Conservation (phyloP, 1,140 invertebrate genomes). For the Aphidius ervi region DNA sequence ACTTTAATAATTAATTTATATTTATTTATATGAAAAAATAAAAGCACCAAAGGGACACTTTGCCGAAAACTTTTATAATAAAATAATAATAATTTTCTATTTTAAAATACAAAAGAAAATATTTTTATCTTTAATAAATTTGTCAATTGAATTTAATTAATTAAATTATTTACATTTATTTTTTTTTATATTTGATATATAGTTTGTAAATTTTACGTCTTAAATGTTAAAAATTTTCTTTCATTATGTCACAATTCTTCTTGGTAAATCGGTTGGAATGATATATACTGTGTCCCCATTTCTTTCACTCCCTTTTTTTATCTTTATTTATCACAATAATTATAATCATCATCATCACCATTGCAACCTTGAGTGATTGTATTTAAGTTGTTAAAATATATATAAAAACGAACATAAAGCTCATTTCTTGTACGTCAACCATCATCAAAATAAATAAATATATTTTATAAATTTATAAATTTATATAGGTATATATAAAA, state of each 20-base stretch:
- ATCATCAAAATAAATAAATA: no score
- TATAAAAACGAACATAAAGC: no score
- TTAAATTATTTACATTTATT: neutral
- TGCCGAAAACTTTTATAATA: no score
- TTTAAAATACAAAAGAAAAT: neutral
- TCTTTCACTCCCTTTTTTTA: constrained; percentile 9
- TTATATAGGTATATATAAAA: no score
- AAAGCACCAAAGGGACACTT: no score
- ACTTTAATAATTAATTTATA: no score
- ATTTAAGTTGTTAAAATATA: constrained; percentile 19
- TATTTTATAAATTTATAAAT: no score
- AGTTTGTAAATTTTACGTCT: constrained; percentile 15
- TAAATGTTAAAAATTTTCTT: constrained; percentile 19
- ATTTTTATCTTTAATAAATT: neutral
- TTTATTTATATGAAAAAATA: no score
- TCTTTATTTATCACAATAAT: neutral
- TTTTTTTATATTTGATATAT: neutral
- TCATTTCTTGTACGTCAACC: no score
- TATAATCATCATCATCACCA: neutral
- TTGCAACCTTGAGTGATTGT: constrained; percentile 22
- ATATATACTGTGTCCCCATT: constrained; percentile 8
- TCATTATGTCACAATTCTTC: constrained; percentile 29
- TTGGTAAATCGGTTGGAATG: constrained; percentile 26
- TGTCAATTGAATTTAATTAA: neutral
- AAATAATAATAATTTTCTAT: no score